A percentile compares a stretch with the other conserved stretches of the same genome.
Conservation (phyloP, 1,140 invertebrate species). For the Vanessa tameamea region DNA sequence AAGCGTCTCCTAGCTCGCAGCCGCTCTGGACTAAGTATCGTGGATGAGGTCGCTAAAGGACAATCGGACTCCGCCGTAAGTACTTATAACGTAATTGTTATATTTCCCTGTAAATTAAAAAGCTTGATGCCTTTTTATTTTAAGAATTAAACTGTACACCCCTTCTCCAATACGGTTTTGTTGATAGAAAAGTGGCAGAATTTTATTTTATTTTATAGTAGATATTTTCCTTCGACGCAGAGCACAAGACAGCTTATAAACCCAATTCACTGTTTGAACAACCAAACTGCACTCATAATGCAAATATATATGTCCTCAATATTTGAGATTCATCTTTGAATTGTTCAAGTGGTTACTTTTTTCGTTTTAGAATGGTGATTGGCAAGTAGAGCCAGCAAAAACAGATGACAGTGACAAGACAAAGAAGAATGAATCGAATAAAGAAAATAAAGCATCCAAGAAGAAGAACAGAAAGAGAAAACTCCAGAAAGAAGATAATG, state of each 20-base stretch:
- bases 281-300: too few relatives aligned
- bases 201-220: too few relatives aligned
- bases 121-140: too few relatives aligned
- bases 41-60: slow-evolving; percentile 43
- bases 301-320: too few relatives aligned
- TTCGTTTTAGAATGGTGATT: slow-evolving; percentile 54
- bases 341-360: not conserved
- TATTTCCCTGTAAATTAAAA: too few relatives aligned
- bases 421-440: slow-evolving; percentile 39
- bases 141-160: too few relatives aligned
- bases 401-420: slow-evolving; percentile 35
- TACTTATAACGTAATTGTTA: not conserved
- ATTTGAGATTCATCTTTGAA: not conserved
- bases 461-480: slow-evolving; percentile 39
- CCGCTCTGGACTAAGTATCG: slow-evolving; percentile 58
- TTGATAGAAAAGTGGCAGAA: too few relatives aligned
- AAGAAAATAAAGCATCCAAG: slow-evolving; percentile 48
- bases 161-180: too few relatives aligned
- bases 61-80: slow-evolving; percentile 39
- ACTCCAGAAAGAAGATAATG: slow-evolving; percentile 5
- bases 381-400: slow-evolving; percentile 58
- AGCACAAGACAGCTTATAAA: too few relatives aligned
- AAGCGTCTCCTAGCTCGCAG: slow-evolving; percentile 59
- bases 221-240: too few relatives aligned
- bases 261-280: too few relatives aligned